Conservation (phyloP, 2,113 vertebrate genomes). For the Cyprinodon tularosa region DNA sequence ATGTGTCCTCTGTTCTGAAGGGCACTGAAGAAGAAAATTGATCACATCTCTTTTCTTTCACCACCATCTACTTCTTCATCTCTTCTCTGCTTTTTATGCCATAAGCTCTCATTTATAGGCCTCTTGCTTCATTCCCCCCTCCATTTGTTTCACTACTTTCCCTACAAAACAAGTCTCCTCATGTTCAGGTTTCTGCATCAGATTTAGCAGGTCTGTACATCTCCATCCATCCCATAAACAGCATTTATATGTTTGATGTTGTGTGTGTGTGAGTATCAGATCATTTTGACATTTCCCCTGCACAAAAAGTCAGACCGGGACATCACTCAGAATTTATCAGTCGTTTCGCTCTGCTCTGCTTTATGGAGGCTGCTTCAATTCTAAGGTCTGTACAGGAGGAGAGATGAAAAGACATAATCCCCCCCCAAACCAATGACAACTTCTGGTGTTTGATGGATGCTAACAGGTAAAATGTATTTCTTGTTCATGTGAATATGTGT, state of each 20-base stretch:
- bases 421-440: constrained; percentile 35
- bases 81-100: constrained; percentile 27
- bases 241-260: constrained; percentile 38
- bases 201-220: constrained; percentile 5
- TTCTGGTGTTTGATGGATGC: constrained; percentile 52
- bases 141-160: constrained; percentile 22
- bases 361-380: constrained; percentile 37
- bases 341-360: constrained; percentile 46
- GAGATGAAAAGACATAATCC: constrained; percentile 16
- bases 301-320: constrained; percentile 21
- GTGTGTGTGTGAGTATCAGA: constrained; percentile 60
- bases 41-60: constrained; percentile 52
- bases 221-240: constrained; percentile 48
- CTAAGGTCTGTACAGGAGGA: constrained; percentile 56
- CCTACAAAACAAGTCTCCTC: neutral
- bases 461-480: constrained; percentile 31
- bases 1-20: constrained; percentile 58
- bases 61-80: constrained; percentile 25
- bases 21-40: constrained; percentile 57
- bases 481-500: constrained; percentile 29
- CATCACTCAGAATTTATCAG: constrained; percentile 57
- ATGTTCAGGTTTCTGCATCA: constrained; percentile 1
- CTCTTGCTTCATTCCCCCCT: constrained; percentile 31
- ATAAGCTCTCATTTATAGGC: constrained; percentile 39
- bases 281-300: constrained; percentile 43